Evolutionary conservation across 2,113 vertebrate genomes (phyloP).

Genomic region (Takifugu flavidus): DNA sequence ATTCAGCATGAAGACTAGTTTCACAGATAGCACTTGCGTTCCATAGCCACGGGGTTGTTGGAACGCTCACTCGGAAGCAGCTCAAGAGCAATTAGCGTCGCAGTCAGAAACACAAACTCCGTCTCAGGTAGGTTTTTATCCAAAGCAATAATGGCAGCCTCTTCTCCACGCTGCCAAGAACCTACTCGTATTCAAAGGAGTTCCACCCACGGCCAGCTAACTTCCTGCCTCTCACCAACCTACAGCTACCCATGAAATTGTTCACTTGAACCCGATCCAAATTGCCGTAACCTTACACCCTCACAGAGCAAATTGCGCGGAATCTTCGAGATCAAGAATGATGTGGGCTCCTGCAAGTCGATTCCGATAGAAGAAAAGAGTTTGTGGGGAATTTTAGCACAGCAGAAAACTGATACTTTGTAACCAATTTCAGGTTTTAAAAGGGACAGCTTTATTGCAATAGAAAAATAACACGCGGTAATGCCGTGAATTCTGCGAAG

Average conservation of each 20-base stretch:
- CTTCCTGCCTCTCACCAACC: constrained; percentile 57
- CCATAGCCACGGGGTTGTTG: constrained; percentile 11
- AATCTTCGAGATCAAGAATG: constrained; percentile 49
- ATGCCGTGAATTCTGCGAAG: not conserved
- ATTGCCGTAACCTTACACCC: constrained; percentile 57
- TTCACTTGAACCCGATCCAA: constrained; percentile 58
- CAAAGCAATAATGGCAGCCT: constrained; percentile 61
- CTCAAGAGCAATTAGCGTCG: constrained; percentile 58
- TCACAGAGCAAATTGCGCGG: constrained; percentile 63
- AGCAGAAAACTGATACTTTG: constrained; percentile 25
- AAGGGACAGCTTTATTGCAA: constrained; percentile 19
- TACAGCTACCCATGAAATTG: constrained; percentile 60
- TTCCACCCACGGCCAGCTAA: constrained; percentile 40
- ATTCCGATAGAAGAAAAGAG: constrained; percentile 1
- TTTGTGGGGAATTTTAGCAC: not conserved
- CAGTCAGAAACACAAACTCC: constrained; percentile 48
- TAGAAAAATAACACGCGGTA: not conserved
- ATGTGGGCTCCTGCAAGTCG: constrained; percentile 18
- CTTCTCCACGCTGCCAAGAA: constrained; percentile 45
- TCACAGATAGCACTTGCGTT: constrained; percentile 29
- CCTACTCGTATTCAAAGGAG: constrained; percentile 33
- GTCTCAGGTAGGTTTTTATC: constrained; percentile 69
- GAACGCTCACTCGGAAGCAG: constrained; percentile 54
- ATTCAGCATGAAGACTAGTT: constrained; percentile 27
- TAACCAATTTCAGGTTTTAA: constrained; percentile 23